Evolutionary conservation across 2,888 invertebrate species (phyloP), one percentile per base, ranked within the genome.

Genomic region (Drosophila multiciliata): DNA sequence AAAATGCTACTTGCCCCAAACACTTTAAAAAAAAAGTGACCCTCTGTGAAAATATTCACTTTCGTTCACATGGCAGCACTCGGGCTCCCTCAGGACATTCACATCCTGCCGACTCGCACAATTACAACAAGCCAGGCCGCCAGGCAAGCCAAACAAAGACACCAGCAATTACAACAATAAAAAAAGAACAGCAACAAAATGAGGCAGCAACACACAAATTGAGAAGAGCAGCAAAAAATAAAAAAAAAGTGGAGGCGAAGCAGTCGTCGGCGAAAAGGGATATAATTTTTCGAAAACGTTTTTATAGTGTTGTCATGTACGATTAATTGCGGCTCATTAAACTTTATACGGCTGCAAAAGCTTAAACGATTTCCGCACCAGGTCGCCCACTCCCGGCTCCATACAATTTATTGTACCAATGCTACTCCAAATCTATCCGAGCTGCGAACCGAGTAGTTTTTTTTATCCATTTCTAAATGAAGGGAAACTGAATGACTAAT

Each of bases 311-410:
- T 90, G 88, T 87, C 91, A 89, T 92, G 91, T 90, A 92, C 91
- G 91, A 92, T 92, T 92, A 92, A 92, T 92, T 92, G 92, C 91
- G 91, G 91, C 92, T 92, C 92, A 92, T 92, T 92, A 91, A 92
- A 92, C 91, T 92, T 92, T 91, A 92, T 92, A 91, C 87, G 91
- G 72, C 80, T 75, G 78, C 77, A 80, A 80, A 78, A 79, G 71
- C 78, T 83, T 78, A 64, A 81, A 77, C 79, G 78, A 73, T 83
- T 82, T 82, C 75, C 75, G 75, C 33, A 48, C 71, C 52, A 60
- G 48, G 42, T 73, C 58, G n/a, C 32, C 20, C 20, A n/a, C 50
- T 36, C 12, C 42, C 12, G 9, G 45, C n/a, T 20, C 2, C 33
- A 26, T 4, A 3, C 26, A 32, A 36, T 48, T 61, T 52, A 52